Conservation (phyloP, 2,888 invertebrate species). For the Rotaria macrura region DNA sequence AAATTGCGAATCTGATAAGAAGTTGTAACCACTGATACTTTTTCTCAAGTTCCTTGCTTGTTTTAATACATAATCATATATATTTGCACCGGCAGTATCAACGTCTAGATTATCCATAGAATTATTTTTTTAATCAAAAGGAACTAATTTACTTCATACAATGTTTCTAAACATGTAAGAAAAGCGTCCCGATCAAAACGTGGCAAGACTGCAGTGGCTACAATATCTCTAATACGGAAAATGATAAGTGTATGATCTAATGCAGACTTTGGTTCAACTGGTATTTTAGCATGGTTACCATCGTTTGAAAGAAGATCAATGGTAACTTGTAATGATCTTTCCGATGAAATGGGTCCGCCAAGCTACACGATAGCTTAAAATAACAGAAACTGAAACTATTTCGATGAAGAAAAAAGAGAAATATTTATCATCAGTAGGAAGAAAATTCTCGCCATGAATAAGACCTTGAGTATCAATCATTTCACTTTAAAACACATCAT, state of each 20-base stretch:
- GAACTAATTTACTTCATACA: constrained; percentile 42
- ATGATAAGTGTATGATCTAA: constrained; percentile 40
- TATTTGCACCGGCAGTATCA: constrained; percentile 48
- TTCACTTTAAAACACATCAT: not conserved
- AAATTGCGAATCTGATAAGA: not conserved
- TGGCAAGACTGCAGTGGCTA: constrained; percentile 49
- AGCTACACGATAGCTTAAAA: constrained; percentile 44
- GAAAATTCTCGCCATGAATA: constrained; percentile 18
- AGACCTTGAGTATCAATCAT: not conserved
- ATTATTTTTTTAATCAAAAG: no score
- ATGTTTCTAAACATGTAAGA: constrained; percentile 46
- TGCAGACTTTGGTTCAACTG: constrained; percentile 36
- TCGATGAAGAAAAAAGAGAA: not conserved
- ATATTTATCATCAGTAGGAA: constrained; percentile 19
- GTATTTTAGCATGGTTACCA: constrained; percentile 43
- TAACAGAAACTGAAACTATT: not conserved
- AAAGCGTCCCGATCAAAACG: constrained; percentile 50
- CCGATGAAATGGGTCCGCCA: constrained; percentile 49
- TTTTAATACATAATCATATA: constrained; percentile 11
- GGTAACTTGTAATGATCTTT: constrained; percentile 47
- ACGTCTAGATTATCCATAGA: constrained; percentile 48
- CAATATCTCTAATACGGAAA: constrained; percentile 50
- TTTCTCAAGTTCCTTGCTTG: not conserved
- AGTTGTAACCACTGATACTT: constrained; percentile 14
- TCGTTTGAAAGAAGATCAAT: constrained; percentile 47